Conservation (phyloP, 2,113 vertebrate genomes). For the Lampris incognitus region DNA sequence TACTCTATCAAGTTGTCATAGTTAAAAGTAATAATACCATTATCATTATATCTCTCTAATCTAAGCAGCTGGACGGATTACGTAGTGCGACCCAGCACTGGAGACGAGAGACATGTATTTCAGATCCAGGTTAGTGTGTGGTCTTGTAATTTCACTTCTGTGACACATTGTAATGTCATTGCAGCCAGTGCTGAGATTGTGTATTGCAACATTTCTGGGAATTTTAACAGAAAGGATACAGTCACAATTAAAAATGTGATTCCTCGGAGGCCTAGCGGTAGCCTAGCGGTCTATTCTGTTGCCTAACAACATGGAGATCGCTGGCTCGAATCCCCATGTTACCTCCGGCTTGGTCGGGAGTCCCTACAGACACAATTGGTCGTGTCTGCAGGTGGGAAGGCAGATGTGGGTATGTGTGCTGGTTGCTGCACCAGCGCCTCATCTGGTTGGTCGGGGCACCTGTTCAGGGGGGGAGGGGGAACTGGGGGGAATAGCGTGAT, state of each 20-base stretch:
- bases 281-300: too few species aligned
- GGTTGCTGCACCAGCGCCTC: too few species aligned
- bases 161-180: not conserved
- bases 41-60: constrained; percentile 1
- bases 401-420: too few species aligned
- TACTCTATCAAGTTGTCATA: not conserved
- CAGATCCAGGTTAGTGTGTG: constrained; percentile 92
- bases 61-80: constrained; percentile 94
- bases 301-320: too few species aligned
- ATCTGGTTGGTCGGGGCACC: too few species aligned
- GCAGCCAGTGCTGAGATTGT: not conserved
- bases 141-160: not conserved
- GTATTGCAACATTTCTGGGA: not conserved
- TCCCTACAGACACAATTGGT: too few species aligned
- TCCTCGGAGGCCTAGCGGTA: too few species aligned
- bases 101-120: constrained; percentile 95
- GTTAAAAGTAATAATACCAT: constrained; percentile 6
- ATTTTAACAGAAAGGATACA: not conserved
- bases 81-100: constrained; percentile 95
- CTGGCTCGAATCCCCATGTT: too few species aligned
- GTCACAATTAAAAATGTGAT: not conserved
- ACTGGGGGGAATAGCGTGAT: too few species aligned
- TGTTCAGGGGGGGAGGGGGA: too few species aligned
- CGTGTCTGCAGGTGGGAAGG: too few species aligned
- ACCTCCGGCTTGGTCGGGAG: too few species aligned